These are phyloP conservation scores for Gobio occitaniae DNA, from an alignment of 2,797 vertebrate genomes.

Conservation along the genomic window DNA sequence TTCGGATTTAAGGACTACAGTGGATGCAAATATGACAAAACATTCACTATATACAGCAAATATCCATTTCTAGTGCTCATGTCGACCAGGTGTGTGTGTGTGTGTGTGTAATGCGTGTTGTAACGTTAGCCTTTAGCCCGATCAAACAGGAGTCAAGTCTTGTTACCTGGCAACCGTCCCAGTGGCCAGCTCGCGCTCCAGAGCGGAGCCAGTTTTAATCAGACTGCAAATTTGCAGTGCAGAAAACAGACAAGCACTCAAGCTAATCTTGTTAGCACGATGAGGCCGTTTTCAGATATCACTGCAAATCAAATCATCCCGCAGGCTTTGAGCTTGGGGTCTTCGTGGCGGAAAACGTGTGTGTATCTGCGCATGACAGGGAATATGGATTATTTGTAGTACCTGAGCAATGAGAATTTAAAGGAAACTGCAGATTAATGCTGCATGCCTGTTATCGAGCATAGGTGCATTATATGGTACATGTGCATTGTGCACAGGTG, in stretches of 20 bases:
- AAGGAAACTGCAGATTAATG: constrained; percentile 3
- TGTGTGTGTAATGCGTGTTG: constrained; percentile 63
- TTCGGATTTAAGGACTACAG: background rate
- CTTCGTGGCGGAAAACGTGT: constrained; percentile 55
- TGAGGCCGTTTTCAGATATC: constrained; percentile 90
- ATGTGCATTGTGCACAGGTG: background rate
- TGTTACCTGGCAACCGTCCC: constrained; percentile 87
- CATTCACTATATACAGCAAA: background rate
- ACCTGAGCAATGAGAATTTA: constrained; percentile 29
- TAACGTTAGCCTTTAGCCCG: constrained; percentile 71
- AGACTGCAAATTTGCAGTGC: constrained; percentile 83
- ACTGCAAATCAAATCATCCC: constrained; percentile 89
- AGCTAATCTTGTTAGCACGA: constrained; percentile 90
- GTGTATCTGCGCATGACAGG: constrained; percentile 48
- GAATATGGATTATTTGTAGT: constrained; percentile 44
- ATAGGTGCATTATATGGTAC: background rate
- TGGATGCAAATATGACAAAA: background rate
- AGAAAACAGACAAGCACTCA: constrained; percentile 85
- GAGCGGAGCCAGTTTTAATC: constrained; percentile 83
- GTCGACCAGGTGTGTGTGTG: constrained; percentile 31
- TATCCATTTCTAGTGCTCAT: constrained; percentile 7
- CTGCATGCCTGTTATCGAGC: constrained; percentile 49
- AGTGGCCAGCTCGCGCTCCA: constrained; percentile 76
- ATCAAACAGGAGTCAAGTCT: constrained; percentile 76
- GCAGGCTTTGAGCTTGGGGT: constrained; percentile 78